Evolutionary conservation across 2,797 vertebrate genomes (phyloP), one percentile per base, ranked within the genome.

Genomic region (Balearica regulorum): DNA sequence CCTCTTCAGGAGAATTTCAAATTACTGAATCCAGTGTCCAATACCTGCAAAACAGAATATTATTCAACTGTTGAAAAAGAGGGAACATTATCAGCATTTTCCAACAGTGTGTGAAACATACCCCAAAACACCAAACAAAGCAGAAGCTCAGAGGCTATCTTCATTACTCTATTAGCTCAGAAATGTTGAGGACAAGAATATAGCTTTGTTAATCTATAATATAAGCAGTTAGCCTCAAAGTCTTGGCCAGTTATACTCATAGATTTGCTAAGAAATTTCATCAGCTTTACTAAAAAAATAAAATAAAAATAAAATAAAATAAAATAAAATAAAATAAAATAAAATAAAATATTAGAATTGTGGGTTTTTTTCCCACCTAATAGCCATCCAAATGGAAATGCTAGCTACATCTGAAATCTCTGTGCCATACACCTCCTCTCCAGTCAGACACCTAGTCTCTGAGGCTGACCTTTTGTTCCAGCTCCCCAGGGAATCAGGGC

Each of bases 221-320:
- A 81, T n/a, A 84, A 49, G 8, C 11, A 26, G 6, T 29, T 48
- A 57, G 5, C 9, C 17, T 82, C 66, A 76, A 71, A 71, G 18
- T 39, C 65, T 68, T 64, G 13, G 5, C 5, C 0, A 0, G 25
- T 37, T 73, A 43, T 13, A 13, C 15, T 29, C 6, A n/a, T n/a
- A 44, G 10, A 28, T 54, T 77, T 62, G 17, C 6, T 16, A 54
- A 72, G 46, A 85, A 87, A 78, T 55, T 48, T 37, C 6, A 37
- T 60, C 10, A 29, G 5, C 11, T 78, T 75, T 54, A 61, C 26
- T 54, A 13, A 51, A 83, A 55, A 88, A 15, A 16, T 51, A 26
- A 13, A 15, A 51, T 28, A 51, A 51, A 28, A 26, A 28, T 16
- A 68, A 35, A 39, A 37, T 37, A n/a, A 58, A 22, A 6, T 21